Evolutionary conservation across 2,888 invertebrate species (phyloP).

Genomic region (Netelia virgata): DNA sequence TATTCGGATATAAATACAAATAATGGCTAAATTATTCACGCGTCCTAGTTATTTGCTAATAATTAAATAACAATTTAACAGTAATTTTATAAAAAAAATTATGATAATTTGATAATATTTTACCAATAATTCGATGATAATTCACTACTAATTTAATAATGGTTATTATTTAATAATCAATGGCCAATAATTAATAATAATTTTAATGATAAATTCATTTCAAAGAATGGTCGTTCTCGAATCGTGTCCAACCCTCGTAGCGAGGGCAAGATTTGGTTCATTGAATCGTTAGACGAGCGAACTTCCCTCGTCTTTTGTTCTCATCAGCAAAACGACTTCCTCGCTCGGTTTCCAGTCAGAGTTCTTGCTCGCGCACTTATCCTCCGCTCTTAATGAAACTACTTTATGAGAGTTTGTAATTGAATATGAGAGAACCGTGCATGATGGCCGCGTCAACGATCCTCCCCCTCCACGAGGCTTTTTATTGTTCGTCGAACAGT

Average conservation of each 20-base stretch:
- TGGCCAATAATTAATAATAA: neutral
- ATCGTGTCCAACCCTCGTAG: neutral
- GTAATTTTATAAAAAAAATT: too few relatives aligned
- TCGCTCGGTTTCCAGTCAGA: slow-evolving; percentile 21
- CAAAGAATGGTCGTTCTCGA: neutral
- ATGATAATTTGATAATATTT: too few relatives aligned
- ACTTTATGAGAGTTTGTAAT: slow-evolving; percentile 43
- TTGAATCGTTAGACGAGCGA: slow-evolving; percentile 1
- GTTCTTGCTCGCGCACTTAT: slow-evolving; percentile 20
- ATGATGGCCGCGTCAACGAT: slow-evolving; percentile 11
- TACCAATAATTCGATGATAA: too few relatives aligned
- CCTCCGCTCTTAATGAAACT: slow-evolving; percentile 41
- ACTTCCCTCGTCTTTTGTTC: slow-evolving; percentile 40
- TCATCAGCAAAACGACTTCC: slow-evolving; percentile 26
- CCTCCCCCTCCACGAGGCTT: neutral
- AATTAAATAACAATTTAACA: too few relatives aligned
- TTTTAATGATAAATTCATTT: neutral
- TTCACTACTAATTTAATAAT: too few relatives aligned
- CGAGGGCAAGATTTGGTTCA: slow-evolving; percentile 25
- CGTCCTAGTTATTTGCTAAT: too few relatives aligned
- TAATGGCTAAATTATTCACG: neutral
- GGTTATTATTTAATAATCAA: too few relatives aligned
- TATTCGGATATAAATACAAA: too few relatives aligned
- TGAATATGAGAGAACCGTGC: slow-evolving; percentile 32
- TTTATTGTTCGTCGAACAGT: slow-evolving; percentile 39